Percentiles rank a stretch among this genome's conserved stretches.
Evolutionary conservation across 2,113 vertebrate species (phyloP).

Genomic region (Dromas ardeola): DNA sequence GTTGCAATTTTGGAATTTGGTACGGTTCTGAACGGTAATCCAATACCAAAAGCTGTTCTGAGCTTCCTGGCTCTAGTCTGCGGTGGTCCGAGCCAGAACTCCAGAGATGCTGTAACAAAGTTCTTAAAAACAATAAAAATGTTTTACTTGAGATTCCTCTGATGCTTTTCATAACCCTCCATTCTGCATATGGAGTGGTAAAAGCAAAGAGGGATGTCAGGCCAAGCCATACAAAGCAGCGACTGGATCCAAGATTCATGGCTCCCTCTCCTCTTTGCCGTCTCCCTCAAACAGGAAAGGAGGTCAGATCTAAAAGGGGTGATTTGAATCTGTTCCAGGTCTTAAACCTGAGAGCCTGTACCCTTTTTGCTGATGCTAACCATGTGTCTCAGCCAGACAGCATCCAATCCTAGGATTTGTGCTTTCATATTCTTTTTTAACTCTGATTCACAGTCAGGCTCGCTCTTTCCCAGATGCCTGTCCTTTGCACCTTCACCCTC

Average conservation of each 20-base stretch:
- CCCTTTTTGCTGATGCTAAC: slow-evolving; percentile 28
- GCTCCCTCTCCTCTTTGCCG: neutral
- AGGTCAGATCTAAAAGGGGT: slow-evolving; percentile 17
- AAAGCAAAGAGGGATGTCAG: neutral
- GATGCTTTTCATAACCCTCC: slow-evolving; percentile 3
- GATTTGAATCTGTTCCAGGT: slow-evolving; percentile 15
- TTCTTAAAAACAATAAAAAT: slow-evolving; percentile 6
- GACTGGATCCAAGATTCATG: neutral
- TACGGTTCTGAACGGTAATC: neutral
- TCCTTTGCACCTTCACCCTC: neutral
- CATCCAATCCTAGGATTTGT: neutral
- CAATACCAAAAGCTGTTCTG: neutral
- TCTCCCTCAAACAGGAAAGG: neutral
- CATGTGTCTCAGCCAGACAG: neutral
- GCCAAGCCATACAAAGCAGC: neutral
- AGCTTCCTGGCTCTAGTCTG: neutral
- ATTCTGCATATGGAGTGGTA: neutral
- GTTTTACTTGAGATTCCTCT: slow-evolving; percentile 18
- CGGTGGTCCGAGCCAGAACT: neutral
- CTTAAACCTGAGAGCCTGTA: slow-evolving; percentile 7
- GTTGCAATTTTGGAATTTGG: neutral
- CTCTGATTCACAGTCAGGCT: neutral
- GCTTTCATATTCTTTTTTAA: neutral
- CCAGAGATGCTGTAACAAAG: neutral
- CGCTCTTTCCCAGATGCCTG: neutral